Conservation (phyloP, 2,113 vertebrate genomes). For the Chlamydotis undulata region DNA sequence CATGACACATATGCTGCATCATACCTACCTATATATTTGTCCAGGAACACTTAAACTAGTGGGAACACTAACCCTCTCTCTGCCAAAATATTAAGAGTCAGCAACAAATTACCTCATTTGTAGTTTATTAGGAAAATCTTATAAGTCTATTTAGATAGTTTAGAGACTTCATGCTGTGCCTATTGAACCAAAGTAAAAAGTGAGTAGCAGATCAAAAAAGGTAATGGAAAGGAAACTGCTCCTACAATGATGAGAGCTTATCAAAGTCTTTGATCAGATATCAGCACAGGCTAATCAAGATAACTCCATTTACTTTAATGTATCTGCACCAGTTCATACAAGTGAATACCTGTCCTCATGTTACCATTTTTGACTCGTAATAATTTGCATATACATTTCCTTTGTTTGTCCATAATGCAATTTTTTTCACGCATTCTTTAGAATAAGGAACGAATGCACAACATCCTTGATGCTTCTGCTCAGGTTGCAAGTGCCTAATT, state of each 20-base stretch:
- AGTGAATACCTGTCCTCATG: background rate
- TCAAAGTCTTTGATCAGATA: background rate
- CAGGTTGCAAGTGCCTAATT: background rate
- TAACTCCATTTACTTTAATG: background rate
- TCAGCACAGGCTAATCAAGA: background rate
- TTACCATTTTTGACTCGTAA: background rate
- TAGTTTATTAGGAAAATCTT: background rate
- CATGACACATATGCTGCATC: background rate
- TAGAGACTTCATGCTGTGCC: background rate
- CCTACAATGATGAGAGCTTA: background rate
- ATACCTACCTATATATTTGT: background rate
- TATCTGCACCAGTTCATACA: background rate
- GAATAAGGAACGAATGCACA: background rate
- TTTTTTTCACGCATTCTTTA: background rate
- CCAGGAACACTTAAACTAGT: background rate
- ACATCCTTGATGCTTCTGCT: background rate
- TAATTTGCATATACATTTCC: background rate
- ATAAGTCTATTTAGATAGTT: background rate
- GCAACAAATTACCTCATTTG: background rate
- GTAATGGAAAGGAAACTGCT: background rate
- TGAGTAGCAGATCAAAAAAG: background rate
- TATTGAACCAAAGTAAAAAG: background rate
- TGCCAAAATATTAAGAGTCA: background rate
- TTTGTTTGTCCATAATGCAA: background rate
- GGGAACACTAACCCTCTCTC: background rate